phyloP scores from a whole-genome alignment of 2,113 vertebrate genomes.

The Hemichromis elongatus region DNA sequence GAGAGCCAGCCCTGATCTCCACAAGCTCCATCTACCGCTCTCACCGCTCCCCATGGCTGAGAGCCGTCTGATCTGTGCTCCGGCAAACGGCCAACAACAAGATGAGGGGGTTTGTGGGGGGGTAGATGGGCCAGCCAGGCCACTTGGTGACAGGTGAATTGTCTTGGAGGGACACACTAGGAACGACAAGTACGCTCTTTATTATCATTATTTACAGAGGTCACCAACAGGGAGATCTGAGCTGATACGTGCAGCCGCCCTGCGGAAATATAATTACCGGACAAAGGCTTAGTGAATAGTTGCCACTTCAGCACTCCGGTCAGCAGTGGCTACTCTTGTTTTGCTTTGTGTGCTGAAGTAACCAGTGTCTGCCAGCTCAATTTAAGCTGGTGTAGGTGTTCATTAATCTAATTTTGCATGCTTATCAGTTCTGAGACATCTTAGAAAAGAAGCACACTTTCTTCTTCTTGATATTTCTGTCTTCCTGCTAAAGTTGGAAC shows the following conservation, averaged over 20 bases:
- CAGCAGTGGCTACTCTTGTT: slow-evolving; percentile 33
- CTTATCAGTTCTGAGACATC: neutral
- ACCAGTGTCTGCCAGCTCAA: slow-evolving; percentile 23
- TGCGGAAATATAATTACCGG: slow-evolving; percentile 67
- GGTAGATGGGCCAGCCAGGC: neutral
- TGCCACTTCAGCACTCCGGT: slow-evolving; percentile 72
- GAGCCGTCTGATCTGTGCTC: slow-evolving; percentile 56
- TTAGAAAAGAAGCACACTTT: neutral
- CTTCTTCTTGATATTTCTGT: neutral
- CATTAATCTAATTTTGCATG: neutral
- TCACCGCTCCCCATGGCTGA: slow-evolving; percentile 64
- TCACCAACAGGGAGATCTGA: slow-evolving; percentile 68
- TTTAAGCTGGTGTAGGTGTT: slow-evolving; percentile 14
- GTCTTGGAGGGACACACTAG: slow-evolving; percentile 53
- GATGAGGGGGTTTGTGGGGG: neutral
- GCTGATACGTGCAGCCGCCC: slow-evolving; percentile 72
- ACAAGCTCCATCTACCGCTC: slow-evolving; percentile 64
- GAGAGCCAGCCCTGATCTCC: slow-evolving; percentile 52
- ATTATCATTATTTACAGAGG: slow-evolving; percentile 65
- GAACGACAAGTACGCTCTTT: slow-evolving; percentile 45
- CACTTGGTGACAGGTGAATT: slow-evolving; percentile 52
- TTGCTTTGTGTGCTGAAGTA: slow-evolving; percentile 59
- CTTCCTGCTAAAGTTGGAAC: neutral
- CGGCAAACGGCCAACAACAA: slow-evolving; percentile 60
- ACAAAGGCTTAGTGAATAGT: slow-evolving; percentile 69